A percentile compares a stretch with the other conserved stretches of the same genome.
phyloP scores from a whole-genome alignment of 2,888 invertebrate species.

The Apotomis betuletana region DNA sequence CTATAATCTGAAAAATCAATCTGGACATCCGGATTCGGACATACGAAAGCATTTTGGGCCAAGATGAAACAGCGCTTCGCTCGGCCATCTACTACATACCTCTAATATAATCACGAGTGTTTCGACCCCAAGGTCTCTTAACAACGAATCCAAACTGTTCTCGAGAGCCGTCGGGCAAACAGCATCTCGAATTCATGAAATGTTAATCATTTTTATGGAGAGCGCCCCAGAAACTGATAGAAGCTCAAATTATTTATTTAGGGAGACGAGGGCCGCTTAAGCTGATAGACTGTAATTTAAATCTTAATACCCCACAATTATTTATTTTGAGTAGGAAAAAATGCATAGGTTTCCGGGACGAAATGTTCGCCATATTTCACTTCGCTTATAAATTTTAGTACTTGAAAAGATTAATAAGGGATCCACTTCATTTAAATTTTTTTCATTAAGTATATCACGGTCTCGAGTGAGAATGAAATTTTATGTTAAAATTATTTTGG shows the following conservation, averaged over 20 bases:
- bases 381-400: constrained; percentile 54
- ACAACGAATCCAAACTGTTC: constrained; percentile 8
- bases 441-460: constrained; percentile 34
- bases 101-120: too few relatives aligned
- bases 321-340: constrained; percentile 74
- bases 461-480: constrained; percentile 15
- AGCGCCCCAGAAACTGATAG: constrained; percentile 59
- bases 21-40: too few relatives aligned
- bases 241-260: constrained; percentile 68
- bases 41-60: too few relatives aligned
- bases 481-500: constrained; percentile 14
- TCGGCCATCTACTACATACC: too few relatives aligned
- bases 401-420: constrained; percentile 36
- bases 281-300: constrained; percentile 75
- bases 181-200: constrained; percentile 71
- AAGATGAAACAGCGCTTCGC: too few relatives aligned
- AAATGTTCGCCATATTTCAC: constrained; percentile 61
- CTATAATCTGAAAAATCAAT: too few relatives aligned
- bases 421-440: constrained; percentile 36
- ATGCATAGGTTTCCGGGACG: constrained; percentile 64
- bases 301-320: constrained; percentile 76
- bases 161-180: constrained; percentile 50
- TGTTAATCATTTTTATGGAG: constrained; percentile 72
- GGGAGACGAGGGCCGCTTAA: constrained; percentile 61
- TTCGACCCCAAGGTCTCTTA: background rate